phyloP scores from a whole-genome alignment of 1,140 invertebrate genomes.

The Ceratina australensis region DNA sequence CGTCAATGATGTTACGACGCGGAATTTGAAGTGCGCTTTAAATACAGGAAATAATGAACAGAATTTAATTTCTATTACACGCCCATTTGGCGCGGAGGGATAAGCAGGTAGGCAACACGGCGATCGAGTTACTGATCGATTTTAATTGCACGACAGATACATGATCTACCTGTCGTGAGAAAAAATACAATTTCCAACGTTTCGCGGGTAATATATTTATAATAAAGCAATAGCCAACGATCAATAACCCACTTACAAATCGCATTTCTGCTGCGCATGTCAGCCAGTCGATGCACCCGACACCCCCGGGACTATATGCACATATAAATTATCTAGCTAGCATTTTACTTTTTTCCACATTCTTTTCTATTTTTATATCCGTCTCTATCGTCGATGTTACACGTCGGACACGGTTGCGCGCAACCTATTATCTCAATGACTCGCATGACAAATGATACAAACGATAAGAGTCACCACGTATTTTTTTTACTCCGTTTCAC shows the following conservation, averaged over 20 bases:
- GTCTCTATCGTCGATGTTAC: background rate
- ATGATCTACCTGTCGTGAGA: background rate
- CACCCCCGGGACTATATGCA: background rate
- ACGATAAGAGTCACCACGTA: background rate
- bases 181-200: constrained; percentile 22
- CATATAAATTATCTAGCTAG: background rate
- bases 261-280: constrained; percentile 54
- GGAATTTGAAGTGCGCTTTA: too few species aligned
- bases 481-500: too few species aligned
- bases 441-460: background rate
- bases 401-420: too few species aligned
- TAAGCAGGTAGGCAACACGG: too few species aligned
- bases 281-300: constrained; percentile 38
- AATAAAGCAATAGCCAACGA: constrained; percentile 46
- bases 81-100: too few species aligned
- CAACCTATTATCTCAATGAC: too few species aligned
- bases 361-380: background rate
- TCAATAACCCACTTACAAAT: constrained; percentile 66
- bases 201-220: constrained; percentile 36
- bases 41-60: too few species aligned
- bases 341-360: background rate
- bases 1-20: too few species aligned
- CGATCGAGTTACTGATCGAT: too few species aligned
- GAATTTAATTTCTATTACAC: too few species aligned
- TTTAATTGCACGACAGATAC: too few species aligned